Evolutionary conservation across 2,888 invertebrate genomes (phyloP).

Genomic region (Biston betularia): DNA sequence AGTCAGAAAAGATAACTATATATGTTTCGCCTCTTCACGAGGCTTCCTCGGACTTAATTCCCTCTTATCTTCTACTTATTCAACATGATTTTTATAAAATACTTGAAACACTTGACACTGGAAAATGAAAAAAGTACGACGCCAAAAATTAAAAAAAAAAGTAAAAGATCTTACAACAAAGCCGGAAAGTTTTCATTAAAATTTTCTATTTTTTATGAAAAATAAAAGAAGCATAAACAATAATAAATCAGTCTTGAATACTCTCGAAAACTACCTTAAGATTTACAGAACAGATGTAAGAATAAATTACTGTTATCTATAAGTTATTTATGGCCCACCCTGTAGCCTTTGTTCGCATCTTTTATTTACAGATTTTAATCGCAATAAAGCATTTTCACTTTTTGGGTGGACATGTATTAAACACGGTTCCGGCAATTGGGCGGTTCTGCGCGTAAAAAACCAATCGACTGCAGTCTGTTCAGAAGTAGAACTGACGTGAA

Average conservation of each 20-base stretch:
- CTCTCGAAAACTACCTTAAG: neutral
- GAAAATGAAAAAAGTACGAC: too few species aligned
- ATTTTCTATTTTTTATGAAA: too few species aligned
- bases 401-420: slow-evolving; percentile 36
- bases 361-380: slow-evolving; percentile 51
- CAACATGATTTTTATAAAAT: too few species aligned
- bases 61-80: too few species aligned
- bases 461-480: slow-evolving; percentile 16
- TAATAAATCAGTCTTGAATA: slow-evolving; percentile 10
- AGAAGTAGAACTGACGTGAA: slow-evolving; percentile 8
- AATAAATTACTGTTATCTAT: slow-evolving; percentile 36
- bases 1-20: too few species aligned
- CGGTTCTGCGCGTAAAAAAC: slow-evolving; percentile 28
- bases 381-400: slow-evolving; percentile 49
- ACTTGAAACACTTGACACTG: too few species aligned
- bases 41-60: too few species aligned
- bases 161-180: too few species aligned
- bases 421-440: slow-evolving; percentile 44
- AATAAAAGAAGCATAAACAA: neutral
- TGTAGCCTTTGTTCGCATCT: slow-evolving; percentile 44
- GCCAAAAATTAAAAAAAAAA: too few species aligned
- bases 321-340: slow-evolving; percentile 41
- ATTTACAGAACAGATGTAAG: slow-evolving; percentile 17
- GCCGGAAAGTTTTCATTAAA: too few species aligned
- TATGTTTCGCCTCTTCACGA: too few species aligned